Evolutionary conservation across 2,888 invertebrate genomes (phyloP), one percentile per base, ranked within the genome.

Genomic region (Elysia crispata): DNA sequence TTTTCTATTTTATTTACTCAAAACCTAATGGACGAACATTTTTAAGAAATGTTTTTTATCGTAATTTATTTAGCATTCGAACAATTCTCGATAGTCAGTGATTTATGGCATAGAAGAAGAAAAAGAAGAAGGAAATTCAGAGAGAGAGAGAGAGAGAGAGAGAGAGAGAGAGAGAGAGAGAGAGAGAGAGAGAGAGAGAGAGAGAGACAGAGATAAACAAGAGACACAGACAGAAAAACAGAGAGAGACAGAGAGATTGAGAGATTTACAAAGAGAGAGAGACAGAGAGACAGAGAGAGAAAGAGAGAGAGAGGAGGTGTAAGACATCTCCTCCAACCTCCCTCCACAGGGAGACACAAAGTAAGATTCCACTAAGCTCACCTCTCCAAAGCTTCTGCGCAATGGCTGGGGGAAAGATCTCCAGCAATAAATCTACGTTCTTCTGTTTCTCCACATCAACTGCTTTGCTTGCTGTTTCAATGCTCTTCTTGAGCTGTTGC

Each of bases 401-500:
- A 86, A 98, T 97, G 91, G 97, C 96, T 49, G 97, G 97, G 23
- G 98, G 98, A 91, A 98, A 98, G 93, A 98, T 97, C 90, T 97
- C 94, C 92, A 97, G 97, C 76, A 98, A 94, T 13, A 98, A 94
- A 86, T 97, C 97, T 89, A 98, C 97, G 90, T 98, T 98, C 93
- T 97, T 98, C 93, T 97, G 96, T 84, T 97, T 94, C 91, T 98
- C 98, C 86, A 96, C 96, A 89, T 97, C 97, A 0, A 98, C 98
- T 0, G 97, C 97, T 86, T 95, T 94, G 89, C 96, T 97, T 20
- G 97, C 97, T 92, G 97, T 97, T 92, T 97, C 97, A 90, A 98
- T 97, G 49, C 96, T 97, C 90, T 95, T 96, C 93, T 97, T 97
- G 87, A 98, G 93, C 92, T 97, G 97, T 89, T 98, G 97, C 97